Evolutionary conservation across 2,113 vertebrate species (phyloP), one percentile per base, ranked within the genome.

Genomic region (Oenanthe oenanthe): DNA sequence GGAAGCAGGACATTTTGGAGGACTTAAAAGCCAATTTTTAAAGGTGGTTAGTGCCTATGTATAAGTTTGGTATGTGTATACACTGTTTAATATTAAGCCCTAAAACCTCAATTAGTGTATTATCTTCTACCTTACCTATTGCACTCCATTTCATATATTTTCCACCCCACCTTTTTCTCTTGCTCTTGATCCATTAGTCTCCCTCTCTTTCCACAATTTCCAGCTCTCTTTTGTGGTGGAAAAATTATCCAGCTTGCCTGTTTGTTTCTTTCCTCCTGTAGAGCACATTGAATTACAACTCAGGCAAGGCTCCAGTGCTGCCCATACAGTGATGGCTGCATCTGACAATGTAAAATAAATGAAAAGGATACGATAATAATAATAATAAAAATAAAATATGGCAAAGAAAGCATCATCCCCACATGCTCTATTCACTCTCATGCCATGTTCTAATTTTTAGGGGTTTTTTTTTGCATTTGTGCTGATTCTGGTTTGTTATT

Each of bases 361-460:
- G 2, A 56, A 75, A 62, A 31, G 10, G 24, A 26, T 34, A 65
- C 3, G 15, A 51, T 26, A 26, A 12, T 31, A 53, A 60, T 4
- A 24, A 43, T 42, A 42, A 42, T 40, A 58, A 5, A 14, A 56
- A 14, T 6, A 51, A 53, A 1, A 11, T 18, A 8, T 0, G 76
- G 8, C 4, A 65, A 68, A 43, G 4, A 32, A 85, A 87, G 2
- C 9, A 14, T 67, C 31, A 65, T 7, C 2, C 10, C 4, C 13
- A 7, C 31, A 6, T 13, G 9, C 3, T 88, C 7, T n/a, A 7
- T 56, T 68, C 7, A 9, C 2, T 72, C 4, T 51, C 21, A 47
- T 1, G 1, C 1, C 4, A 5, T 0, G 0, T n/a, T 90, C 12
- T 17, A 40, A 7, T 36, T 58, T 50, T 10, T 26, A 6, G 15